Base-by-base conservation (phyloP, 2,888 invertebrate genomes). In the Cetonia aurata region DNA sequence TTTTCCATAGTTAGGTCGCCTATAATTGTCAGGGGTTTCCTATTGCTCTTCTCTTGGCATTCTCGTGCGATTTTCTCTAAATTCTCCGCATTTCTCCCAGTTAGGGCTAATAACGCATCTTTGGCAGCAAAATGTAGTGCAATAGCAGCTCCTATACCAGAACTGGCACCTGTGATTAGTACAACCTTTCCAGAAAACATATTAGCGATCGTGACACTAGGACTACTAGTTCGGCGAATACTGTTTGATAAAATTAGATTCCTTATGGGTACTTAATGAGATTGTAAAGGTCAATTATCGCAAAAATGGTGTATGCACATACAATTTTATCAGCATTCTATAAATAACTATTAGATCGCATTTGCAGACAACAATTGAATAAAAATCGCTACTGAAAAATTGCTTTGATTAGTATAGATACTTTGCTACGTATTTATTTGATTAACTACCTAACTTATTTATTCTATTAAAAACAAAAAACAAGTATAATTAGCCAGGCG, bases 81-180 rank as follows among this genome's bases (percentile, higher is more conserved):
- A 77, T 92, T 93, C 2, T 89, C 88, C 57, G 85, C 82, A 81
- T 93, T 93, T 77, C 95, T 87, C 84, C 88, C 95, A 82, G 87
- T 91, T 80, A 89, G 88, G 19, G 92, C 90, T n/a, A 96, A 82
- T 70, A 87, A 88, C 0, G 94, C 94, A 25, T 94, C 95, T 52
- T 92, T 86, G 78, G 89, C 88, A 1, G 94, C 91, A 76, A 96
- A 88, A 77, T 91, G 90, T 72, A 93, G 85, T 0, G 95, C 94
- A 8, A 94, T 93, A 6, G 92, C 93, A 50, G 92, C 91, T 3
- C 96, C 96, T 74, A 96, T 95, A 4, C 95, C 95, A 13, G 94
- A 94, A 83, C 94, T 94, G 0, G 94, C 94, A 57, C 95, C 95
- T 56, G 93, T 92, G 73, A 93, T 89, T 60, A 93, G 84, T 9